Base-by-base conservation (phyloP, 1,140 invertebrate species). In the Dendroctonus valens region DNA sequence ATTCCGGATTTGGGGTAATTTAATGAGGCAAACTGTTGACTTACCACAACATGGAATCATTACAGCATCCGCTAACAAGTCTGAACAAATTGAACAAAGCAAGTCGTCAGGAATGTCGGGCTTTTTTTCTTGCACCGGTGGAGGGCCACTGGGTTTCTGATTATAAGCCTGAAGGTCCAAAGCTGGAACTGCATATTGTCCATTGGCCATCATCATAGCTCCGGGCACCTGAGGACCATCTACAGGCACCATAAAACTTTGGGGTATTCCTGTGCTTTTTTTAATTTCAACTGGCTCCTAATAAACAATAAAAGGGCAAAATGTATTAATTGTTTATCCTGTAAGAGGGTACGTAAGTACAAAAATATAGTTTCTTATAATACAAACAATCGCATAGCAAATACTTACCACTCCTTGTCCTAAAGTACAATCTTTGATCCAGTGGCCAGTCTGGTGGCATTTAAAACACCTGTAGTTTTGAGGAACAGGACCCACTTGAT, bases 191-290 rank as follows among this genome's bases (percentile, higher is more conserved):
- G 93, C 94, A 83, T 90, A 96, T 55, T 91, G 89, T 73, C 96
- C 95, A 69, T 88, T 89, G 58, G 91, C 89, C n/a, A 93, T 96
- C 82, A 96, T 89, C 86, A 97, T 91, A 48, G 94, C 95, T 58
- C 94, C 94, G 70, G 91, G 93, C 70, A 91, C 89, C 77, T 89
- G 85, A 46, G 93, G 93, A 59, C 93, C 91, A 75, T 94, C 91
- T 5, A 95, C 92, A 41, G 91, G 89, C 65, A 96, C 92, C 87
- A 98, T 94, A 82, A 98, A 97, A 83, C 95, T 96, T 65, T 91
- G 84, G 14, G 97, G 97, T 75, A 99, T 99, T n/a, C 97, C 97
- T 63, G 97, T 98, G 75, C 91, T 96, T 75, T 96, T 89, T 75
- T 93, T 93, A 44, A 94, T 88, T 76, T 96, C 92, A 55, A 88